These are phyloP conservation scores for Gallinago undulata DNA, from an alignment of 2,113 vertebrate species.

Conservation along the genomic window DNA sequence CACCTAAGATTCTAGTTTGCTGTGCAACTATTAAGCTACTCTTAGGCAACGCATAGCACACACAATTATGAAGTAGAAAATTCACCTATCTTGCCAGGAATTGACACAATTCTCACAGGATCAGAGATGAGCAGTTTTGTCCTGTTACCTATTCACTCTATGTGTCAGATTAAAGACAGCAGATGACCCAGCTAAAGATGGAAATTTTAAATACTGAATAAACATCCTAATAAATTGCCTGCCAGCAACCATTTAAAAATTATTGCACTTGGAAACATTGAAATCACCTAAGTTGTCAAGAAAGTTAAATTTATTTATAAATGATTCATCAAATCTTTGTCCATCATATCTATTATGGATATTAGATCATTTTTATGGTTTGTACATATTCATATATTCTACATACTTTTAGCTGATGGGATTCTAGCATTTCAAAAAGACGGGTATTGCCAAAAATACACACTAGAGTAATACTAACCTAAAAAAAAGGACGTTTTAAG, in stretches of 20 bases:
- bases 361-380: neutral
- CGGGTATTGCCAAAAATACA: neutral
- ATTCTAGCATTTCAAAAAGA: neutral
- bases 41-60: neutral
- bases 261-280: neutral
- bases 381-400: neutral
- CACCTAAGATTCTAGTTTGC: neutral
- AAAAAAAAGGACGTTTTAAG: neutral
- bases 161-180: neutral
- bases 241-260: neutral
- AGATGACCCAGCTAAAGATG: neutral
- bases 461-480: neutral
- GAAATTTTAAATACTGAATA: neutral
- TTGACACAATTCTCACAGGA: neutral
- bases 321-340: neutral
- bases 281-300: neutral
- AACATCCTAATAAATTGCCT: neutral
- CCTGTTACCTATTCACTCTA: neutral
- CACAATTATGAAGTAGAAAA: neutral
- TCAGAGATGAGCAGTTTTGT: neutral
- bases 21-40: neutral
- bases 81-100: neutral
- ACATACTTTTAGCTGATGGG: neutral
- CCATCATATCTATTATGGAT: neutral
- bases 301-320: neutral